phyloP scores from a whole-genome alignment of 2,888 invertebrate species.

The Sesia apiformis region DNA sequence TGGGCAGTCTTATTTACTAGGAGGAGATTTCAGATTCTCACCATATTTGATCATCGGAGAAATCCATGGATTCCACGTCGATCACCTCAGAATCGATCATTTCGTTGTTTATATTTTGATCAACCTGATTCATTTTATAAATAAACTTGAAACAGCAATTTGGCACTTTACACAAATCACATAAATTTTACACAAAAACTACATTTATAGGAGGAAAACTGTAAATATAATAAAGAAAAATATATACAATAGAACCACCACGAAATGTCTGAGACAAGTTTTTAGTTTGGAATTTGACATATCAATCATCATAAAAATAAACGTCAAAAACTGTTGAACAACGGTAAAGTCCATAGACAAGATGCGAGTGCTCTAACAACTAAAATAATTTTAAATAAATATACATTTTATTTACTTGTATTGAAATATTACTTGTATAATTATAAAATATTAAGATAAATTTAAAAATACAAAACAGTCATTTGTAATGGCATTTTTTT shows the following conservation, averaged over 20 bases:
- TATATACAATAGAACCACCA: conserved; percentile 40
- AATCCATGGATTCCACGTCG: conserved; percentile 72
- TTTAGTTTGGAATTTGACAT: conserved; percentile 66
- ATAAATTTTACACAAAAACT: conserved; percentile 46
- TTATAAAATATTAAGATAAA: no score
- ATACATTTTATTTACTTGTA: no score
- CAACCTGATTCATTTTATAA: conserved; percentile 63
- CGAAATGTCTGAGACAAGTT: conserved; percentile 56
- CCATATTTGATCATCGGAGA: conserved; percentile 76
- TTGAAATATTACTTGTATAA: no score
- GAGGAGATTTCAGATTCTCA: conserved; percentile 32
- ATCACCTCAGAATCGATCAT: conserved; percentile 72
- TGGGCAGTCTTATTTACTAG: neutral
- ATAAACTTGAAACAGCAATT: conserved; percentile 59
- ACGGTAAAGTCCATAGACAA: no score
- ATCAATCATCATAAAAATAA: conserved; percentile 24
- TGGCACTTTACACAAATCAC: conserved; percentile 63
- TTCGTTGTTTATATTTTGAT: conserved; percentile 74
- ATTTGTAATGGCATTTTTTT: no score
- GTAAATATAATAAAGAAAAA: conserved; percentile 46
- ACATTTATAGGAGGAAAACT: conserved; percentile 49
- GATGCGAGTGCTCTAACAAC: no score
- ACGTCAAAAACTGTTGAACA: neutral
- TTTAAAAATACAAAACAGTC: no score
- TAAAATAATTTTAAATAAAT: no score